Conservation (phyloP, 2,888 invertebrate species). For the Sesia apiformis region DNA sequence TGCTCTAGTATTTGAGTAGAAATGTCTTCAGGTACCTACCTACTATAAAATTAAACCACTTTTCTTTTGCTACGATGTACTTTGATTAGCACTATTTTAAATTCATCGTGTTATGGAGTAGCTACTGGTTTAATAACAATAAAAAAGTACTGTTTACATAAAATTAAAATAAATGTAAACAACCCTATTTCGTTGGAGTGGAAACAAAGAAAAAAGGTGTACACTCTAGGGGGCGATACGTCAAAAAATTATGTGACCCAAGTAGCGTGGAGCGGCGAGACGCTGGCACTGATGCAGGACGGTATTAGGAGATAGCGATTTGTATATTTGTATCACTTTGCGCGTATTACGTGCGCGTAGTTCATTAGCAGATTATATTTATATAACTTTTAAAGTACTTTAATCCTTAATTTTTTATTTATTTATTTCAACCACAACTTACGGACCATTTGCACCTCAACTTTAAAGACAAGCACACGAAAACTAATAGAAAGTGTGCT, state of each 20-base stretch:
- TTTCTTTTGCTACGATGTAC: no score
- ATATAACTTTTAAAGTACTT: no score
- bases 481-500: no score
- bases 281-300: constrained; percentile 7
- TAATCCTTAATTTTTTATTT: no score
- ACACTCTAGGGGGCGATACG: constrained; percentile 43
- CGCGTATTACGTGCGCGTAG: neutral
- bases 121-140: neutral
- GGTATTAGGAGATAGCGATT: constrained; percentile 1
- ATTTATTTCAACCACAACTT: no score
- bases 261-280: constrained; percentile 13
- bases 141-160: neutral
- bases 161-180: constrained; percentile 20
- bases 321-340: constrained; percentile 14
- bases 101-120: no score
- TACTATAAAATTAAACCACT: no score
- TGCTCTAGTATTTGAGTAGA: no score
- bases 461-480: no score
- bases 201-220: constrained; percentile 47
- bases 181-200: constrained; percentile 34
- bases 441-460: no score
- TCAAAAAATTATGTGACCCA: constrained; percentile 51
- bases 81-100: no score
- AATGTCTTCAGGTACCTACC: no score
- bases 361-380: constrained; percentile 10